Conservation (phyloP, 2,888 invertebrate genomes). For the Rhodophaea formosa region DNA sequence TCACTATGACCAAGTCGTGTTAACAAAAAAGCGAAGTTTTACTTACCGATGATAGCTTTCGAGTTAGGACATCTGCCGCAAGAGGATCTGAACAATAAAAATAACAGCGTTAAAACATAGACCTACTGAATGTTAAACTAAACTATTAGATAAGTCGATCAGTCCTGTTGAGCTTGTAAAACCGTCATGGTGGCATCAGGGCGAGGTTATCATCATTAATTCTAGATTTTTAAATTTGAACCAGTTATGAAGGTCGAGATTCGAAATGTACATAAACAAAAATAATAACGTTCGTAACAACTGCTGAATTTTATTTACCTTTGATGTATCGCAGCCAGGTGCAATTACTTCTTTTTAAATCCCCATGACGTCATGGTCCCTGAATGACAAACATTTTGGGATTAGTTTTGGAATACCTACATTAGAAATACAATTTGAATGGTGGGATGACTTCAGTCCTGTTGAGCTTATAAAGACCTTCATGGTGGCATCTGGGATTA, state of each 20-base stretch:
- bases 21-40: too few species aligned
- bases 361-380: neutral
- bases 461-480: constrained; percentile 47
- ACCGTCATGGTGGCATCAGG: constrained; percentile 46
- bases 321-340: neutral
- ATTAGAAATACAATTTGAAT: neutral
- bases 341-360: neutral
- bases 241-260: too few species aligned
- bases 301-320: too few species aligned
- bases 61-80: neutral
- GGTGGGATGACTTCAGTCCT: constrained; percentile 35
- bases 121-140: neutral
- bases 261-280: too few species aligned
- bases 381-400: neutral
- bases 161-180: constrained; percentile 61
- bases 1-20: too few species aligned
- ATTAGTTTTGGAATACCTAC: neutral
- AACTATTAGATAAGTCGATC: constrained; percentile 29
- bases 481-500: constrained; percentile 37
- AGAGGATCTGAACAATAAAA: neutral
- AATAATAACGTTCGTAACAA: too few species aligned
- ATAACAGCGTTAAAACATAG: too few species aligned
- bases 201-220: constrained; percentile 37
- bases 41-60: too few species aligned
- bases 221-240: too few species aligned